Percentiles rank a stretch among this genome's conserved stretches.
Conservation (phyloP, 2,113 vertebrate genomes). For the Toxotes chatareus region DNA sequence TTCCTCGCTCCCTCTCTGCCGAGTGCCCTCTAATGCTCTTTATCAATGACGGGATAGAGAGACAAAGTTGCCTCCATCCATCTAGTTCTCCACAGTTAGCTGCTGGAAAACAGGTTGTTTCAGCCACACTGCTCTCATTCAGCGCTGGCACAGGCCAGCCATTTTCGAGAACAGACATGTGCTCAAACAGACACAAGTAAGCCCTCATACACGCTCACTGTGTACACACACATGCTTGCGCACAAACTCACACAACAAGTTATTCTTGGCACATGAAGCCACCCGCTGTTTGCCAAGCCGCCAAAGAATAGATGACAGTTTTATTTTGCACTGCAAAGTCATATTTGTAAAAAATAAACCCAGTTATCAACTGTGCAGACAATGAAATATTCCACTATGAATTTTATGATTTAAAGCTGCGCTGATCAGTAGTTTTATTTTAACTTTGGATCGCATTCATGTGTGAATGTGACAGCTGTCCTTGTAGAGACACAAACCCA, state of each 20-base stretch:
- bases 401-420: neutral
- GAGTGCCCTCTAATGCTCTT: constrained; percentile 41
- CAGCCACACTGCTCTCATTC: constrained; percentile 14
- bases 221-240: neutral
- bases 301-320: neutral
- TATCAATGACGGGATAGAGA: constrained; percentile 39
- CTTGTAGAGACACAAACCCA: neutral
- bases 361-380: neutral
- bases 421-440: neutral
- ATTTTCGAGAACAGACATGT: neutral
- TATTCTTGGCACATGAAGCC: constrained; percentile 6
- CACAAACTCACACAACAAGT: constrained; percentile 9
- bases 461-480: neutral
- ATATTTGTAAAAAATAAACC: neutral
- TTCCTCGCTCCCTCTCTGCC: neutral
- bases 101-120: constrained; percentile 12
- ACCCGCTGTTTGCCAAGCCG: constrained; percentile 10
- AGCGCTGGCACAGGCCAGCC: neutral
- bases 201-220: constrained; percentile 3
- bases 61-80: constrained; percentile 8
- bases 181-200: constrained; percentile 17
- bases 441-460: neutral
- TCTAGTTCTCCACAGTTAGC: constrained; percentile 15
- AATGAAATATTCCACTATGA: neutral
- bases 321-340: constrained; percentile 2